phyloP scores from a whole-genome alignment of 2,113 vertebrate species.

The Sander lucioperca region DNA sequence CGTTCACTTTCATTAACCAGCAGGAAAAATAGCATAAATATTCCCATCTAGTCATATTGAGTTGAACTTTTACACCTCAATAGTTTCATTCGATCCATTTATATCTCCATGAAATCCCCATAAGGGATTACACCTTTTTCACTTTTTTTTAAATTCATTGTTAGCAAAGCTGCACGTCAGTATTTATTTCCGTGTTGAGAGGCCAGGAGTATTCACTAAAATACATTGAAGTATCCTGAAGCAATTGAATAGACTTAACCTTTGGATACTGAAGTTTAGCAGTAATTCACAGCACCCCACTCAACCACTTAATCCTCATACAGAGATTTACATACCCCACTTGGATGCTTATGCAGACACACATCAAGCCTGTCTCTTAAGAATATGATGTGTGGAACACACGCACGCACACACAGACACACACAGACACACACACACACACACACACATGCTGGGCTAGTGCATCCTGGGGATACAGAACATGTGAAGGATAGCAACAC shows the following conservation, averaged over 20 bases:
- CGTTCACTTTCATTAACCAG: not conserved
- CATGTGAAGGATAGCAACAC: constrained; percentile 62
- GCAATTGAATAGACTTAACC: constrained; percentile 55
- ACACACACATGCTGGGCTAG: constrained; percentile 30
- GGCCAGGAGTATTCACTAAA: constrained; percentile 34
- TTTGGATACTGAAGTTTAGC: constrained; percentile 42
- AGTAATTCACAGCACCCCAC: constrained; percentile 44
- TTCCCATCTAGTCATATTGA: not conserved
- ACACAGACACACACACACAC: constrained; percentile 12
- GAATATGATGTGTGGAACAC: not conserved
- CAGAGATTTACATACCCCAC: constrained; percentile 45
- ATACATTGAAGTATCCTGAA: constrained; percentile 40
- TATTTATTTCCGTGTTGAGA: constrained; percentile 57
- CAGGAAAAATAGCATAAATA: not conserved
- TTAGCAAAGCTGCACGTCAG: constrained; percentile 44
- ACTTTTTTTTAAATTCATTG: constrained; percentile 8
- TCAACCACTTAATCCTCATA: constrained; percentile 54
- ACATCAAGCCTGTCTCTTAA: constrained; percentile 27
- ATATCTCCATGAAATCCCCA: constrained; percentile 46
- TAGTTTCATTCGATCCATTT: constrained; percentile 35
- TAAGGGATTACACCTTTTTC: constrained; percentile 21
- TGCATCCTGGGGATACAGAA: constrained; percentile 54
- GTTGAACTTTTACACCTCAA: constrained; percentile 40
- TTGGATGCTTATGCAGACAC: constrained; percentile 38
- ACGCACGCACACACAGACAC: not conserved